Conservation (phyloP, 2,888 invertebrate species). For the Agrochola circellaris region DNA sequence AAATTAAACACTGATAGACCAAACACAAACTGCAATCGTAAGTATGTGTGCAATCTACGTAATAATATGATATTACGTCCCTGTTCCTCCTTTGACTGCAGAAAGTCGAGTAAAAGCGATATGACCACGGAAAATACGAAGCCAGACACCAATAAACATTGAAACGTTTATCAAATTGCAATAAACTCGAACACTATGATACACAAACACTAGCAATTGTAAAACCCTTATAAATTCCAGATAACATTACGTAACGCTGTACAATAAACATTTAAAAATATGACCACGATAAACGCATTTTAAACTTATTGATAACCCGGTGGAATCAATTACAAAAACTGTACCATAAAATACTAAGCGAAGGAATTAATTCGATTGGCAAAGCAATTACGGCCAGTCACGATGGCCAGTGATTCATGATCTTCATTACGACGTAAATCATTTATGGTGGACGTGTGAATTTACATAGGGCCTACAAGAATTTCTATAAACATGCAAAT, state of each 20-base stretch:
- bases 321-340: slow-evolving; percentile 88
- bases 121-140: slow-evolving; percentile 43
- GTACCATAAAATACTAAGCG: slow-evolving; percentile 85
- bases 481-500: slow-evolving; percentile 79
- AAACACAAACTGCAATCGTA: slow-evolving; percentile 17
- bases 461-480: slow-evolving; percentile 82
- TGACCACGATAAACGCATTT: slow-evolving; percentile 71
- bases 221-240: slow-evolving; percentile 45
- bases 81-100: slow-evolving; percentile 10
- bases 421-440: slow-evolving; percentile 84
- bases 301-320: slow-evolving; percentile 79
- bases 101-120: slow-evolving; percentile 43
- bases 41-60: neutral
- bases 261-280: slow-evolving; percentile 67
- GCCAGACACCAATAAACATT: slow-evolving; percentile 42
- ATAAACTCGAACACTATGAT: slow-evolving; percentile 51
- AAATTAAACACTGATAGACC: slow-evolving; percentile 18
- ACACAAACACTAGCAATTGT: slow-evolving; percentile 52
- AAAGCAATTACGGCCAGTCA: slow-evolving; percentile 89
- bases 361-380: slow-evolving; percentile 89
- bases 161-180: slow-evolving; percentile 56
- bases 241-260: slow-evolving; percentile 47
- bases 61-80: slow-evolving; percentile 29
- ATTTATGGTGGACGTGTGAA: slow-evolving; percentile 78
- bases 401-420: slow-evolving; percentile 87